Base-by-base conservation (phyloP, 2,888 invertebrate species). In the Sinhomidia bicolor region DNA sequence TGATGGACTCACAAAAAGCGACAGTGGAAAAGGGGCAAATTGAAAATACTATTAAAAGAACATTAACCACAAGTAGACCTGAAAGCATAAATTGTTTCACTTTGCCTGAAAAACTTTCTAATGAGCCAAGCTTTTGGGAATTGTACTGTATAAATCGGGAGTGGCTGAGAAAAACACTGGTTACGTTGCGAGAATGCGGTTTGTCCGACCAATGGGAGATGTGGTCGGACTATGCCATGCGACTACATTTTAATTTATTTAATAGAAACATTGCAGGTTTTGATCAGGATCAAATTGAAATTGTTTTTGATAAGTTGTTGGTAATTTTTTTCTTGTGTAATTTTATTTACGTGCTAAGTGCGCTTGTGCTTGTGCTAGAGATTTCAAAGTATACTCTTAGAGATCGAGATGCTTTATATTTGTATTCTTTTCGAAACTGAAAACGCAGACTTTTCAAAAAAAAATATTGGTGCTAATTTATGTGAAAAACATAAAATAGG, bases 71-170 rank as follows among this genome's bases (percentile, higher is more conserved):
- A 29, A 36, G n/a, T 5, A 17, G n/a, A n/a, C 0, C 32, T 3
- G 7, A 1, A 36, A 17, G 6, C 0, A 26, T 10, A 2, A 65
- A 29, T n/a, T 71, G 71, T 10, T 23, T 10, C 20, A 3, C 26
- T 1, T 14, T 71, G 14, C 71, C 71, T 10, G 71, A 44, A 17
- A 71, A 71, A 44, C 20, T 71, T 6, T 4, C 41, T 6, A 41
- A 41, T 71, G 71, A 41, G 20, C 60, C 57, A 32, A 12, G 20
- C 1, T 78, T 60, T 60, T 80, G 80, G 80, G 60, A 60, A 10
- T 0, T 80, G 1, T 60, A 60, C 17, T 32, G n/a, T 0, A 26
- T 60, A 7, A 80, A 80, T 26, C 23, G 80, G 20, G 6, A 29
- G 6, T 80, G 80, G 80, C 3, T 80, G 14, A 10, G 9, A 0